Evolutionary conservation across 2,888 invertebrate genomes (phyloP).

Genomic region (Muscina levida): DNA sequence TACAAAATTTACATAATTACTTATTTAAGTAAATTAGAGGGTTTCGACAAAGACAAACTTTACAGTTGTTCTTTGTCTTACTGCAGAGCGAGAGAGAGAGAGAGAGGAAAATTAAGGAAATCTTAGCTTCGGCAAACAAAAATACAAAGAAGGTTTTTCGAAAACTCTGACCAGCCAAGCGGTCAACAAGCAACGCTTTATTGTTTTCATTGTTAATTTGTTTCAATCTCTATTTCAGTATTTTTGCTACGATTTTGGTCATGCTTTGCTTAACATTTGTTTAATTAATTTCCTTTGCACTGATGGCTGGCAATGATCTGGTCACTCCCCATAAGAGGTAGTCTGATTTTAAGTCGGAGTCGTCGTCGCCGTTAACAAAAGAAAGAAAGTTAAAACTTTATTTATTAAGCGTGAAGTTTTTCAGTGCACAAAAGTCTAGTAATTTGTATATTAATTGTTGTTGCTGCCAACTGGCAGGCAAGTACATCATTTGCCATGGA

Average conservation of each 20-base stretch:
- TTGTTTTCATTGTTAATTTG: slow-evolving; percentile 17
- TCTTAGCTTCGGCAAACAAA: slow-evolving; percentile 42
- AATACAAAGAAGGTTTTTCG: too few species aligned
- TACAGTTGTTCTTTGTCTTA: too few species aligned
- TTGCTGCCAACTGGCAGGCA: background rate
- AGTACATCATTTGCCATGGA: slow-evolving; percentile 8
- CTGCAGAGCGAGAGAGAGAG: too few species aligned
- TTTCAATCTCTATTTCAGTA: background rate
- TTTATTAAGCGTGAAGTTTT: slow-evolving; percentile 66
- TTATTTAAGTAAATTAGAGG: slow-evolving; percentile 65
- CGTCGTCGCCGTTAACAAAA: slow-evolving; percentile 47
- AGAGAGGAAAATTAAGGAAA: slow-evolving; percentile 47
- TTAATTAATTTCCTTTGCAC: slow-evolving; percentile 75
- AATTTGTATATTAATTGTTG: slow-evolving; percentile 64
- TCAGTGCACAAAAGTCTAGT: slow-evolving; percentile 62
- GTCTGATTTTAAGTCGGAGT: background rate
- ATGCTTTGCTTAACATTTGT: slow-evolving; percentile 77
- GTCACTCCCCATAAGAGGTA: background rate
- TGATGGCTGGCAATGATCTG: slow-evolving; percentile 23
- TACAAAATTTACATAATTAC: slow-evolving; percentile 61
- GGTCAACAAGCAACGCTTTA: slow-evolving; percentile 12
- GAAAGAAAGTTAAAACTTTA: slow-evolving; percentile 59
- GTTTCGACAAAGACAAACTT: slow-evolving; percentile 32
- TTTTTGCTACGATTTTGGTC: slow-evolving; percentile 46
- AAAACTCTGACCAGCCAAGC: background rate